These are phyloP conservation scores for human DNA, from an alignment of 2,113 vertebrate genomes.

Conservation along the genomic window DNA sequence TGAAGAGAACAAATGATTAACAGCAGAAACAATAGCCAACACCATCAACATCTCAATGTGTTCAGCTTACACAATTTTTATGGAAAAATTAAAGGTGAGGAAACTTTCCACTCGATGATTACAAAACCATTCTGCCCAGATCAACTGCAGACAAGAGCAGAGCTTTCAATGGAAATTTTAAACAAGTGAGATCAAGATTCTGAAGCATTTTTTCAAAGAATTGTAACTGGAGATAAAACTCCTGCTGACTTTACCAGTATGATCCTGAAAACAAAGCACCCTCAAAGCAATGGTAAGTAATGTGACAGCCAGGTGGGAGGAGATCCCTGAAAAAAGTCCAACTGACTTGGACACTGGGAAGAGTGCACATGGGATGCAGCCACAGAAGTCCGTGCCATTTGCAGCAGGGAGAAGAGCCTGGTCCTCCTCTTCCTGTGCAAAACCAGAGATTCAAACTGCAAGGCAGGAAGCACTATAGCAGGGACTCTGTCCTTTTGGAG, in stretches of 20 bases:
- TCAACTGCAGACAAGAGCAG: background rate
- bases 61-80: background rate
- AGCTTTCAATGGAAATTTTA: background rate
- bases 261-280: background rate
- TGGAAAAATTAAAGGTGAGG: background rate
- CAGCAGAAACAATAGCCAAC: background rate
- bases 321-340: too few species aligned
- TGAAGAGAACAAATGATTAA: background rate
- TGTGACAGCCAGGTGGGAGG: too few species aligned
- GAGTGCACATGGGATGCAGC: too few species aligned
- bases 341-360: too few species aligned
- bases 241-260: background rate
- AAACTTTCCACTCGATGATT: background rate
- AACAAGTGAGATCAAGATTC: background rate
- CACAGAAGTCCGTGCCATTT: too few species aligned
- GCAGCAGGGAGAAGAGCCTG: too few species aligned
- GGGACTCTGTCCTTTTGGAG: too few species aligned
- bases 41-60: background rate
- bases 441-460: too few species aligned
- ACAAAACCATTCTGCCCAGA: background rate
- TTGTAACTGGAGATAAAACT: background rate
- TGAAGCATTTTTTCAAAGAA: background rate
- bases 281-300: background rate
- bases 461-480: too few species aligned
- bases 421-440: too few species aligned